Evolutionary conservation across 2,113 vertebrate genomes (phyloP).

Genomic region (Corvus cornix): DNA sequence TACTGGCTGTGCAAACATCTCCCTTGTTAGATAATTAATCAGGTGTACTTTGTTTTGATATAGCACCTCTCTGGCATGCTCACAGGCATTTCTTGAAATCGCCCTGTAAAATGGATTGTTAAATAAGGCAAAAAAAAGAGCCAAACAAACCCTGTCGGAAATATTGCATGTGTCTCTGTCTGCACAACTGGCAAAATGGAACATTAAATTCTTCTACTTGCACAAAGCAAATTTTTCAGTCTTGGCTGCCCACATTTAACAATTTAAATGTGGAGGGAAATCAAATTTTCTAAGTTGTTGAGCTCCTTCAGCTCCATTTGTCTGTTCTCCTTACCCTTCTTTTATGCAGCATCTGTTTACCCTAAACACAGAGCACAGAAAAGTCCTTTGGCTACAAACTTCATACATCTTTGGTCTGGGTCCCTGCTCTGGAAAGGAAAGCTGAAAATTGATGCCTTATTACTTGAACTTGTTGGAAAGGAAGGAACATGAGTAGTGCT

Average conservation of each 20-base stretch:
- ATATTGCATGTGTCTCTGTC: background rate
- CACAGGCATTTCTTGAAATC: background rate
- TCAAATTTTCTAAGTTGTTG: background rate
- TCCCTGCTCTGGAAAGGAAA: background rate
- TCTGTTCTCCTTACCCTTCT: background rate
- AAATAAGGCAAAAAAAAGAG: background rate
- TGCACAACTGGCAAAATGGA: background rate
- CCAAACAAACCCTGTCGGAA: background rate
- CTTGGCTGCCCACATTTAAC: background rate
- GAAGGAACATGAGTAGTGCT: background rate
- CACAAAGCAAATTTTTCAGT: background rate
- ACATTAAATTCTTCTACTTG: background rate
- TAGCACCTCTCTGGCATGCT: background rate
- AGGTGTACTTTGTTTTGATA: conserved; percentile 50
- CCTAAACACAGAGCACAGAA: background rate
- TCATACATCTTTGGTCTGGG: background rate
- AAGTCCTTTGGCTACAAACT: background rate
- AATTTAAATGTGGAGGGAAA: background rate
- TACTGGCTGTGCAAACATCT: conserved; percentile 29
- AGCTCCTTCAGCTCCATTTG: background rate
- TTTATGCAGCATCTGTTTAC: background rate
- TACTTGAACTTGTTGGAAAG: background rate
- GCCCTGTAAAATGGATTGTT: background rate
- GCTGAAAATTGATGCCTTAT: background rate
- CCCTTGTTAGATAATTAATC: conserved; percentile 56